Conservation (phyloP, 2,888 invertebrate species). For the Drymonia ruficornis region DNA sequence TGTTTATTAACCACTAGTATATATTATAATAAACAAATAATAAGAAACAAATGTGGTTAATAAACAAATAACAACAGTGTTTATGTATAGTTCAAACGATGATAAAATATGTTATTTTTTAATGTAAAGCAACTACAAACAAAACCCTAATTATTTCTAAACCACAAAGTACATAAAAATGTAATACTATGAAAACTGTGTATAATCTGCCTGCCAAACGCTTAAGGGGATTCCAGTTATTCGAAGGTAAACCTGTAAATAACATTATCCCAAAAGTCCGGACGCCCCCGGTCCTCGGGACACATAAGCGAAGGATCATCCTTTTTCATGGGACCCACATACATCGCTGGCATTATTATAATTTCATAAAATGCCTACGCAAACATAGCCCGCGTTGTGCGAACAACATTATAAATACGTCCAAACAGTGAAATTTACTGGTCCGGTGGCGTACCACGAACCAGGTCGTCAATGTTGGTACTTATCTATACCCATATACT, state of each 20-base stretch:
- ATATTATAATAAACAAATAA: no score
- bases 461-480: no score
- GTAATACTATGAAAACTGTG: conserved; percentile 19
- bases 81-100: no score
- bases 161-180: neutral
- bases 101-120: neutral
- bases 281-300: conserved; percentile 25
- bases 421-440: conserved; percentile 1
- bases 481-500: no score
- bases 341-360: conserved; percentile 40
- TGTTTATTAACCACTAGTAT: no score
- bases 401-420: conserved; percentile 8
- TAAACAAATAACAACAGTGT: no score
- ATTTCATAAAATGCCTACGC: conserved; percentile 38
- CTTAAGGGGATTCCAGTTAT: conserved; percentile 31
- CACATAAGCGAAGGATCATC: conserved; percentile 49
- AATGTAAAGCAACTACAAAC: neutral
- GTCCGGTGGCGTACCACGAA: conserved; percentile 38
- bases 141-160: neutral
- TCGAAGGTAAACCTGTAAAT: conserved; percentile 42
- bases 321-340: conserved; percentile 31
- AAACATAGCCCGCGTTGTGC: conserved; percentile 12
- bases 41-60: no score
- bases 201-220: conserved; percentile 18
- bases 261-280: conserved; percentile 42